Percentiles rank a stretch among this genome's conserved stretches.
Evolutionary conservation across 2,797 vertebrate species (phyloP).

Genomic region (Xenentodon cancila): DNA sequence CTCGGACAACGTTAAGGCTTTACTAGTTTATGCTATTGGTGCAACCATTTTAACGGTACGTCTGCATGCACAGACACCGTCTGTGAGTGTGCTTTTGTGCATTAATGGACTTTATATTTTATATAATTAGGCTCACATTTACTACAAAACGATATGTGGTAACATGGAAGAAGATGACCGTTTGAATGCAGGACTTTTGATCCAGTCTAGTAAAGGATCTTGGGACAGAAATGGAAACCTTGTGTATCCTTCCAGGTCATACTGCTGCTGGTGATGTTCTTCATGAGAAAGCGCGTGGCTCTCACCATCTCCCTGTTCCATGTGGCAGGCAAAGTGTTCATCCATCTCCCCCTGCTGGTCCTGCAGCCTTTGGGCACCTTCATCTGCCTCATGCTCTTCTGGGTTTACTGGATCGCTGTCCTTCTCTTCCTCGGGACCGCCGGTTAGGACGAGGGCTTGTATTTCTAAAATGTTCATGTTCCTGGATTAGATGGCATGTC

Average conservation of each 20-base stretch:
- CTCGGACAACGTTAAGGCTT: constrained; percentile 90
- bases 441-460: constrained; percentile 76
- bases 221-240: not conserved
- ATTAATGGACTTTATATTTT: too few species aligned
- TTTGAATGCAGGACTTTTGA: not conserved
- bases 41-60: constrained; percentile 94
- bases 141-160: not conserved
- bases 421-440: constrained; percentile 94
- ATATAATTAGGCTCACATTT: not conserved
- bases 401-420: constrained; percentile 94
- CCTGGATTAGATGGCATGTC: too few species aligned
- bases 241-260: constrained; percentile 80
- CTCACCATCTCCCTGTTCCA: constrained; percentile 97
- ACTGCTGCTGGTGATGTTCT: constrained; percentile 92
- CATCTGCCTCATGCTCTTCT: constrained; percentile 93
- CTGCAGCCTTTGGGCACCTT: constrained; percentile 98
- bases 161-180: not conserved
- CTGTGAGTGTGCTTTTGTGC: too few species aligned
- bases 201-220: not conserved
- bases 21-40: constrained; percentile 91
- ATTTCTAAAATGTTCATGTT: not conserved
- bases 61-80: not conserved
- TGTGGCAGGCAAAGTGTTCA: constrained; percentile 96
- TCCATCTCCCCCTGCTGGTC: constrained; percentile 90
- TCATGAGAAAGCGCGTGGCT: constrained; percentile 95